Evolutionary conservation across 2,888 invertebrate genomes (phyloP).

Genomic region (Leucoma salicis): DNA sequence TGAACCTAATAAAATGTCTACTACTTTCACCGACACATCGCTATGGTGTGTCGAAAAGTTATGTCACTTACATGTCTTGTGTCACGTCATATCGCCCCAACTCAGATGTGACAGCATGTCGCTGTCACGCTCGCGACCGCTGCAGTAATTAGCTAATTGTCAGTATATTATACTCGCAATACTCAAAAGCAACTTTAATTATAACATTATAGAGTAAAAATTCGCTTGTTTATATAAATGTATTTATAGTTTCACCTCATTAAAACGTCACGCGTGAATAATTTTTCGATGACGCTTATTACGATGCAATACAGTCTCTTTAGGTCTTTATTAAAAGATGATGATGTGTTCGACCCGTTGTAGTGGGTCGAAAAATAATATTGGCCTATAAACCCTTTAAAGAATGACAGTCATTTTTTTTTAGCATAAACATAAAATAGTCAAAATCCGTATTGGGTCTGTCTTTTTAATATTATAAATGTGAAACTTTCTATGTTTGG

Average conservation of each 20-base stretch:
- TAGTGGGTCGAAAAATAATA: no score
- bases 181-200: slow-evolving; percentile 9
- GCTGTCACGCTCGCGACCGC: slow-evolving; percentile 34
- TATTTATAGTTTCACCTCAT: slow-evolving; percentile 49
- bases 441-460: no score
- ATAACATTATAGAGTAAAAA: slow-evolving; percentile 1
- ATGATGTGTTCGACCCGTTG: no score
- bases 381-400: no score
- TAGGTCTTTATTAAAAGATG: slow-evolving; percentile 28
- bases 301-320: slow-evolving; percentile 38
- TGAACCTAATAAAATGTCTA: slow-evolving; percentile 27
- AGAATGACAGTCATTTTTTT: no score
- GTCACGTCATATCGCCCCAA: slow-evolving; percentile 36
- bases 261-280: slow-evolving; percentile 40
- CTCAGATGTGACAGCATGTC: slow-evolving; percentile 33
- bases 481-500: no score
- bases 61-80: slow-evolving; percentile 51
- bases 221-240: slow-evolving; percentile 6
- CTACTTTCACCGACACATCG: slow-evolving; percentile 39
- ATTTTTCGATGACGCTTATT: slow-evolving; percentile 38
- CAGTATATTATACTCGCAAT: slow-evolving; percentile 27
- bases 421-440: no score
- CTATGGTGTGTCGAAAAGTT: slow-evolving; percentile 62
- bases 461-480: no score
- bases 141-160: slow-evolving; percentile 69